phyloP scores from a whole-genome alignment of 92 coral and sea anemone genomes.

The Umimayanthus chanpuru region DNA sequence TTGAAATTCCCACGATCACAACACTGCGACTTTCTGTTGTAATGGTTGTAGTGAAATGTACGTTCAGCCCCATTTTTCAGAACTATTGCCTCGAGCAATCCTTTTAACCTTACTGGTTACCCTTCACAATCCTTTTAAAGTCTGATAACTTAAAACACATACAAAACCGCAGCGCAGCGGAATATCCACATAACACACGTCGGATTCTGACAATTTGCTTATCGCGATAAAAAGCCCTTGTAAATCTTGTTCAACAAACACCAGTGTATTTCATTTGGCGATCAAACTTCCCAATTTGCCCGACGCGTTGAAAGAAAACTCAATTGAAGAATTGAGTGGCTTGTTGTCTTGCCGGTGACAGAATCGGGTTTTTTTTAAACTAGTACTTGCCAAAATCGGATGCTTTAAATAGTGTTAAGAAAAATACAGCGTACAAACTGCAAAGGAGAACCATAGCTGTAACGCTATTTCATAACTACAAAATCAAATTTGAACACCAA shows the following conservation, averaged over 20 bases:
- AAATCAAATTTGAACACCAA: neutral
- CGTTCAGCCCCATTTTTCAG: neutral
- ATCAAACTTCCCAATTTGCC: conserved; percentile 24
- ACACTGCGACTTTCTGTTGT: neutral
- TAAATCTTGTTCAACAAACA: conserved; percentile 20
- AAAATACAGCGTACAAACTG: neutral
- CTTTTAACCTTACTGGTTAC: no score
- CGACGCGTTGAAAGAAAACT: conserved; percentile 40
- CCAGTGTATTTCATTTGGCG: neutral
- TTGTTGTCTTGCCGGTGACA: conserved; percentile 11
- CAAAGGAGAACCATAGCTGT: neutral
- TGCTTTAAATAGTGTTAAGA: neutral
- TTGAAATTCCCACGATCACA: neutral
- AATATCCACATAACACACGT: neutral
- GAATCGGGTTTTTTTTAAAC: neutral
- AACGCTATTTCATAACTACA: neutral
- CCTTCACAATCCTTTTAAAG: no score
- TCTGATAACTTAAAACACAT: neutral
- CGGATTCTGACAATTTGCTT: neutral
- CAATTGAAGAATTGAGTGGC: conserved; percentile 9
- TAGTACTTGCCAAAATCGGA: neutral
- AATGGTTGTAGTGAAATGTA: neutral
- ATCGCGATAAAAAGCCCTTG: conserved; percentile 25
- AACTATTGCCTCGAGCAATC: conserved; percentile 14
- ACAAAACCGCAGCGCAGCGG: neutral